phyloP scores from a whole-genome alignment of 2,888 invertebrate species.

The Calephelis perditalis region DNA sequence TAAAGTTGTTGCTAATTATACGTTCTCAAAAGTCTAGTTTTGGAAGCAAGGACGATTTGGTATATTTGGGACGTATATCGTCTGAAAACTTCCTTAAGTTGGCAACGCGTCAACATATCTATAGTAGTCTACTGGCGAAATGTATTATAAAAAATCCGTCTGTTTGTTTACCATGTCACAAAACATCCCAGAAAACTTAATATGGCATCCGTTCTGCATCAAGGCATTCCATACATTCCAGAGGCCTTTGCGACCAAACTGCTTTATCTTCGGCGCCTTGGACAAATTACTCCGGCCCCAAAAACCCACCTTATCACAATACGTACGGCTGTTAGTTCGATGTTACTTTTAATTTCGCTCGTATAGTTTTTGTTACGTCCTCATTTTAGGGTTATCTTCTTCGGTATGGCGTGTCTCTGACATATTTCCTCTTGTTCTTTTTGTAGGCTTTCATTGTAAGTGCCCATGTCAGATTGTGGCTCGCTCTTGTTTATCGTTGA shows the following conservation, averaged over 20 bases:
- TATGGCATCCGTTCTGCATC: conserved; percentile 1
- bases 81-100: no score
- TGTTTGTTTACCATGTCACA: no score
- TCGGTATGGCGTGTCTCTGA: conserved; percentile 53
- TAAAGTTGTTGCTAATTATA: no score
- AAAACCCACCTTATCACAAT: conserved; percentile 67
- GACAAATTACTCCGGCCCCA: conserved; percentile 73
- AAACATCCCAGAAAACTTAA: no score
- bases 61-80: no score
- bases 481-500: conserved; percentile 12
- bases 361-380: conserved; percentile 65
- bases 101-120: no score
- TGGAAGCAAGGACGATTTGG: no score
- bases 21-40: no score
- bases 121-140: no score
- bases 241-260: conserved; percentile 46
- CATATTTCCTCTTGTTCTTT: conserved; percentile 49
- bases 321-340: conserved; percentile 64
- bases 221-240: conserved; percentile 59
- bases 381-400: conserved; percentile 63
- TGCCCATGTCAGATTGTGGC: conserved; percentile 28
- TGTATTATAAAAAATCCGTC: no score
- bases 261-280: conserved; percentile 75
- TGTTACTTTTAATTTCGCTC: conserved; percentile 72
- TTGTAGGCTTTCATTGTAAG: conserved; percentile 37